Evolutionary conservation across 2,888 invertebrate species (phyloP), one percentile per base, ranked within the genome.

Genomic region (Stegophylla sp.): DNA sequence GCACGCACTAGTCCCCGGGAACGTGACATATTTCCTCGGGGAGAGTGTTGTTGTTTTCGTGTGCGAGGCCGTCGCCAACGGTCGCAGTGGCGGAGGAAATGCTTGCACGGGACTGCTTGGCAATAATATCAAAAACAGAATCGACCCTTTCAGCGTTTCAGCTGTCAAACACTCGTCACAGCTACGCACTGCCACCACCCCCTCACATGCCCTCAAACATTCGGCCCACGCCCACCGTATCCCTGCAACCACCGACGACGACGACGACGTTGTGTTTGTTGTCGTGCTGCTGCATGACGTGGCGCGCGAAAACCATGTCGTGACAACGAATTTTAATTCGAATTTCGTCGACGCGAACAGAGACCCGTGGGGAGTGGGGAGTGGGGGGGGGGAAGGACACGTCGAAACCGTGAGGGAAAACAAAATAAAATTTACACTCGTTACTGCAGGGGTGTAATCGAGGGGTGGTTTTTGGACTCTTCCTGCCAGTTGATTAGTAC

Each of bases 81-180:
- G 23, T 69, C 4, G 34, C 34, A 34, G 34, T 34, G 34, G 34
- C 34, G 7, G 34, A 51, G 51, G 71, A n/a, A n/a, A n/a, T n/a
- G n/a, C n/a, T n/a, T n/a, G n/a, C n/a, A n/a, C n/a, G n/a, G n/a
- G n/a, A n/a, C n/a, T n/a, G n/a, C n/a, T n/a, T 71, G n/a, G 79
- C 61, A 79, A 79, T 79, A 71, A 79, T 79, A 71, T 71, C 71
- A 61, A 48, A 63, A 79, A 79, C 63, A 79, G 79, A 71, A 76
- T 66, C 75, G 64, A 76, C 75, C 79, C 79, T 61, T 59, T 28
- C 28, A 48, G 69, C 67, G 71, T 79, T 79, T 79, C 79, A 79
- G 79, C 79, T 79, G 79, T 79, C 79, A 79, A 79, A 79, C 79
- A 34, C 79, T 79, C 79, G 79, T 79, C 79, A 79, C 79, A 48